Conservation (phyloP, 2,113 vertebrate genomes). For the Scophthalmus maximus region DNA sequence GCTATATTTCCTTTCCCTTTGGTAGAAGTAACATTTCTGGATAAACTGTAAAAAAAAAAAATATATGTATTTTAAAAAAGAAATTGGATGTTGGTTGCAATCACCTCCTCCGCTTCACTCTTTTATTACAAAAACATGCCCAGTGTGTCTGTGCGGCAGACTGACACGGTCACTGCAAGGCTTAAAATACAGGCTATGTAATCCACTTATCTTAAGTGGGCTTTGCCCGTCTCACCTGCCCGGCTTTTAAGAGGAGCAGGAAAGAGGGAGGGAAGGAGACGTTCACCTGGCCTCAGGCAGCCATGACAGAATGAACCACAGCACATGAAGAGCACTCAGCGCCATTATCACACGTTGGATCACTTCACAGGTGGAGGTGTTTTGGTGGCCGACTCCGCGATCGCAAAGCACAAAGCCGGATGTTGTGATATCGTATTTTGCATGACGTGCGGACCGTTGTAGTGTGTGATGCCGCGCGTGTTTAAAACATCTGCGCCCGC, state of each 20-base stretch:
- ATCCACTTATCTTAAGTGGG: conserved; percentile 79
- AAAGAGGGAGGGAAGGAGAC: conserved; percentile 59
- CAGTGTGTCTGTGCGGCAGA: conserved; percentile 26
- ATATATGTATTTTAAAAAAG: too few species aligned
- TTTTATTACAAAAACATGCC: conserved; percentile 25
- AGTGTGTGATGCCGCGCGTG: not conserved
- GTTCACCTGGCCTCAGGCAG: conserved; percentile 69
- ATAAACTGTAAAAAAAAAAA: too few species aligned
- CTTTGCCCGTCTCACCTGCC: conserved; percentile 71
- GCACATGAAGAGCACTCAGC: conserved; percentile 63
- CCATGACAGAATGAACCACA: conserved; percentile 63
- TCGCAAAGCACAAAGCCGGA: conserved; percentile 65
- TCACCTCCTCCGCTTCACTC: not conserved
- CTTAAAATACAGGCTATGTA: conserved; percentile 66
- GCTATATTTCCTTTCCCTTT: not conserved
- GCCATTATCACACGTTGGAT: conserved; percentile 67
- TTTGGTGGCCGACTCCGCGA: conserved; percentile 58
- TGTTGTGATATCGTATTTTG: conserved; percentile 62
- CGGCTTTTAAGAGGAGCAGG: conserved; percentile 67
- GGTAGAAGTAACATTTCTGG: too few species aligned
- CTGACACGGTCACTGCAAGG: conserved; percentile 64
- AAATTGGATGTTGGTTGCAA: too few species aligned
- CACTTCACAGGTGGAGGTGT: conserved; percentile 62
- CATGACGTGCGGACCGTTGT: conserved; percentile 13
- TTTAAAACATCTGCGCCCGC: conserved; percentile 52